A percentile compares a stretch with the other conserved stretches of the same genome.
phyloP scores from a whole-genome alignment of 2,888 invertebrate genomes.

The Volucella zonaria region DNA sequence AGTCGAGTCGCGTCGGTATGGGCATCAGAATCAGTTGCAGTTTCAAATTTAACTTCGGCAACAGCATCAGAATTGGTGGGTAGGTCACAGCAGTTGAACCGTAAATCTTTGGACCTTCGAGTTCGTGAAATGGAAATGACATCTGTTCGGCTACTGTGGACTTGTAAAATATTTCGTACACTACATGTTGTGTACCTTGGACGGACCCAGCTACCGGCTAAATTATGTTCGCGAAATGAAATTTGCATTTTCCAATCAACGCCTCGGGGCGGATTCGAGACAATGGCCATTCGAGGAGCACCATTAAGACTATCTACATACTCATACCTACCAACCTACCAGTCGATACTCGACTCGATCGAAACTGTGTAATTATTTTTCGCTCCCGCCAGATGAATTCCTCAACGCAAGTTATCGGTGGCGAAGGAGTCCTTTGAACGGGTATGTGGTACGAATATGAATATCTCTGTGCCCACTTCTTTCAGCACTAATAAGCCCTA shows the following conservation, averaged over 20 bases:
- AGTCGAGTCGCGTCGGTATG: background rate
- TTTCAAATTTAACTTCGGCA: too few species aligned
- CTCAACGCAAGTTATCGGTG: conserved; percentile 17
- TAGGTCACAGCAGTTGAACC: background rate
- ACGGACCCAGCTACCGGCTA: conserved; percentile 66
- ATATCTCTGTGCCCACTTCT: conserved; percentile 43
- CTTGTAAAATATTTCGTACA: conserved; percentile 40
- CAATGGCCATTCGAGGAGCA: conserved; percentile 57
- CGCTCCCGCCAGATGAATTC: conserved; percentile 57
- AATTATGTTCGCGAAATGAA: conserved; percentile 67
- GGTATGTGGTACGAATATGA: background rate
- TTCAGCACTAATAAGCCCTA: conserved; percentile 79
- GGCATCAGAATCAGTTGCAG: too few species aligned
- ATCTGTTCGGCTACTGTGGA: conserved; percentile 80
- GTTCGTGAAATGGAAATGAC: conserved; percentile 67
- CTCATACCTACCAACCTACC: background rate
- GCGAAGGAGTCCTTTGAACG: conserved; percentile 44
- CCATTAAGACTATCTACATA: conserved; percentile 44
- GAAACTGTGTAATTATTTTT: conserved; percentile 69
- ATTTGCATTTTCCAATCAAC: conserved; percentile 82
- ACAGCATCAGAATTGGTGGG: background rate
- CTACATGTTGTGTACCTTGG: conserved; percentile 33
- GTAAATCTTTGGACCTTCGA: conserved; percentile 64
- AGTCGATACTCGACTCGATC: conserved; percentile 38
- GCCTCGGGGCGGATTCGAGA: conserved; percentile 79